phyloP scores from a whole-genome alignment of 2,888 invertebrate genomes.

The Callimorpha dominula region DNA sequence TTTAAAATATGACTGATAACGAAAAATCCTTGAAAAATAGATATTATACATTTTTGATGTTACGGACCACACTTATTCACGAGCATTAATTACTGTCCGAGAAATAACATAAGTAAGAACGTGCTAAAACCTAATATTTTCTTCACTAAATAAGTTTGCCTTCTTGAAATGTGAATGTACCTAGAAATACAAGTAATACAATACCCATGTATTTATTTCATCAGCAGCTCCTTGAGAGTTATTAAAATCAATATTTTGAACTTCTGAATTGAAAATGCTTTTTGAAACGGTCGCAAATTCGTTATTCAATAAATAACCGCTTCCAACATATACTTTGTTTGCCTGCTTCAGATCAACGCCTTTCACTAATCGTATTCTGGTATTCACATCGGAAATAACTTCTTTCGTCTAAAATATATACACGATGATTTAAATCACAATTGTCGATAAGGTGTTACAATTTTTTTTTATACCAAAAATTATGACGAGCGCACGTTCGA shows the following conservation, averaged over 20 bases:
- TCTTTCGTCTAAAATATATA: constrained; percentile 65
- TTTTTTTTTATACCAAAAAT: not conserved
- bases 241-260: constrained; percentile 88
- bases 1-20: no score
- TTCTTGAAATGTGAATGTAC: not conserved
- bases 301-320: constrained; percentile 78
- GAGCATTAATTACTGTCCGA: not conserved
- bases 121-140: not conserved
- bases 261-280: constrained; percentile 87
- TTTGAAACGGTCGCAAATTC: constrained; percentile 85
- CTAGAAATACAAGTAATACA: no score
- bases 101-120: not conserved
- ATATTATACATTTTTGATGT: no score
- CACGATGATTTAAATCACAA: not conserved
- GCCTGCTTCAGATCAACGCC: constrained; percentile 88
- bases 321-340: constrained; percentile 89
- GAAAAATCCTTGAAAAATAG: no score
- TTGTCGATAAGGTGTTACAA: not conserved
- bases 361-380: constrained; percentile 59
- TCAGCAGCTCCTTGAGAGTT: constrained; percentile 74
- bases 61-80: no score
- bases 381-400: constrained; percentile 59
- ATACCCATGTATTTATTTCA: constrained; percentile 92
- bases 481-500: not conserved
- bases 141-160: not conserved